These are phyloP conservation scores for Beaufortia kweichowensis DNA, from an alignment of 2,113 vertebrate genomes.

Conservation along the genomic window DNA sequence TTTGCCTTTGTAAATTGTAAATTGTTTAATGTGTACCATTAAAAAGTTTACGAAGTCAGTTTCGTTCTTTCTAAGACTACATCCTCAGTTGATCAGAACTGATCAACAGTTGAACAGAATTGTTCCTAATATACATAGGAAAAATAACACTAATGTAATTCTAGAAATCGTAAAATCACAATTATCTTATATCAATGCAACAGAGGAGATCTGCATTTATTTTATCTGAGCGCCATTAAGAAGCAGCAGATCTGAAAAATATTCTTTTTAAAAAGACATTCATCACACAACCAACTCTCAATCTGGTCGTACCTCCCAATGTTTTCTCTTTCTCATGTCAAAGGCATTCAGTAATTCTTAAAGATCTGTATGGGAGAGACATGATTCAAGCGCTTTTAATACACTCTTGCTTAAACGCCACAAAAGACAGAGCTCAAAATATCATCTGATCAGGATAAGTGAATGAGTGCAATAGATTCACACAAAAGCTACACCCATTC, in stretches of 20 bases:
- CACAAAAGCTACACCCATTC: not conserved
- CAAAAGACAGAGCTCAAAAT: not conserved
- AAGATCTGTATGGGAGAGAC: not conserved
- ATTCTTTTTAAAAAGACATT: constrained; percentile 20
- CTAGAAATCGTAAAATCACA: too few species aligned
- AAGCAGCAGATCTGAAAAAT: not conserved
- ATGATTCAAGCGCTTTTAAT: not conserved
- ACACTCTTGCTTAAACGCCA: not conserved
- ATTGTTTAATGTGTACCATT: too few species aligned
- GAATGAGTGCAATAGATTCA: too few species aligned
- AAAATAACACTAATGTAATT: too few species aligned
- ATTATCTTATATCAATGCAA: constrained; percentile 21
- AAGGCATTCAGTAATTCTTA: not conserved
- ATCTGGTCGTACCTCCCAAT: not conserved
- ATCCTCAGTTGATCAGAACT: too few species aligned
- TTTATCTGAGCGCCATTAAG: constrained; percentile 1
- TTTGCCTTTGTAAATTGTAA: too few species aligned
- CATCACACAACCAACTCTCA: constrained; percentile 26
- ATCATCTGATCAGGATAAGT: not conserved
- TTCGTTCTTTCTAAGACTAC: too few species aligned
- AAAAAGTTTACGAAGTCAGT: too few species aligned
- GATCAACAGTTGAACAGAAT: too few species aligned
- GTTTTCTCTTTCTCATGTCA: constrained; percentile 27
- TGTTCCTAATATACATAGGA: too few species aligned
- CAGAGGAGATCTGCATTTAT: constrained; percentile 1